phyloP scores from a whole-genome alignment of 2,888 invertebrate species.

The Drosophila kambysellisi region DNA sequence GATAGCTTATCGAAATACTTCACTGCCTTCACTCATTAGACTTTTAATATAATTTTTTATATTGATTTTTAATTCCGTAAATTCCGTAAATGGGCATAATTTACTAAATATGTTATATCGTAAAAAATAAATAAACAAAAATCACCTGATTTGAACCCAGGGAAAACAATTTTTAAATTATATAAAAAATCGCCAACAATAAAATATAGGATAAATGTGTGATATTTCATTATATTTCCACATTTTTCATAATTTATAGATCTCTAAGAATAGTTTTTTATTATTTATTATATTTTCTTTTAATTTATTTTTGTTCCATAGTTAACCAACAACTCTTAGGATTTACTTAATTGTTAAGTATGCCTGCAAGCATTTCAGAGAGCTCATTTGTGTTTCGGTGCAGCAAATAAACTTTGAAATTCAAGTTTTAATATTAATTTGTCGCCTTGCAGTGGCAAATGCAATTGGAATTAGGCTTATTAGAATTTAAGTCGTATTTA shows the following conservation, averaged over 20 bases:
- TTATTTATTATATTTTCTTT: background rate
- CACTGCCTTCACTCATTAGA: background rate
- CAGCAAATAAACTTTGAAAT: background rate
- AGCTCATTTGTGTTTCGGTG: slow-evolving; percentile 18
- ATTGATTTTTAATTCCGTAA: background rate
- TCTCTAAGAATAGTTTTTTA: background rate
- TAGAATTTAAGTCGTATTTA: slow-evolving; percentile 42
- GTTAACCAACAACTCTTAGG: background rate
- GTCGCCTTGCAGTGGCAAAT: slow-evolving; percentile 35
- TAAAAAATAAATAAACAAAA: no score
- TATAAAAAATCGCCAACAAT: no score
- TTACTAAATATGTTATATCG: no score
- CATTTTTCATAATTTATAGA: background rate
- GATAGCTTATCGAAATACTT: background rate
- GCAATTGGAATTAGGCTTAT: slow-evolving; percentile 59
- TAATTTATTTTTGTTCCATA: background rate
- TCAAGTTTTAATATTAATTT: slow-evolving; percentile 18
- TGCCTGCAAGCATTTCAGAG: no score
- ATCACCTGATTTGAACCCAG: no score
- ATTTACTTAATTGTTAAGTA: background rate
- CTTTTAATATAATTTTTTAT: background rate
- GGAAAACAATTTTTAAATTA: background rate
- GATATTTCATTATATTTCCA: no score
- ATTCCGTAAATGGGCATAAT: background rate
- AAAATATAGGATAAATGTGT: background rate